phyloP scores from a whole-genome alignment of 2,113 vertebrate species.

The Actinemys pallida region DNA sequence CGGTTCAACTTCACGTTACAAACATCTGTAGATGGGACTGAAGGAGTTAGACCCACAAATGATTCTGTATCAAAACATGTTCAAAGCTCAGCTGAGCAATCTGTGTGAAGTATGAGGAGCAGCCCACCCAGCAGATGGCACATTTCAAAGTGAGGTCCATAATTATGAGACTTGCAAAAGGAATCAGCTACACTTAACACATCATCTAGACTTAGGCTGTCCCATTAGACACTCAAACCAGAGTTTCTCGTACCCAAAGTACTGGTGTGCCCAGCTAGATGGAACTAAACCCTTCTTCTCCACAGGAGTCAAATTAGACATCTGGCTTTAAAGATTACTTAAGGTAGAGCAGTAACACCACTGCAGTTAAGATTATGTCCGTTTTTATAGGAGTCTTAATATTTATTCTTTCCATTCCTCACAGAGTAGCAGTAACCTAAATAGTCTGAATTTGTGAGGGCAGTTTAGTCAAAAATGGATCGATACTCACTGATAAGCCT shows the following conservation, averaged over 20 bases:
- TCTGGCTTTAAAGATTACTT: background rate
- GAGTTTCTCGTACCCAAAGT: background rate
- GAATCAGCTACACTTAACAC: background rate
- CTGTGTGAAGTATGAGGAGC: background rate
- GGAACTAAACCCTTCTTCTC: accelerated
- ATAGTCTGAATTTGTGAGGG: no score
- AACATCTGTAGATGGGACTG: accelerated
- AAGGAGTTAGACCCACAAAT: background rate
- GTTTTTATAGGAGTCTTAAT: accelerated
- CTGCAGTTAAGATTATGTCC: accelerated
- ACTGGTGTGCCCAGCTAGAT: accelerated
- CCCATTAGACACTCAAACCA: background rate
- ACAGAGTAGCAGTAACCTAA: background rate
- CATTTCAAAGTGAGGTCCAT: background rate
- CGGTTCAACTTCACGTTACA: accelerated
- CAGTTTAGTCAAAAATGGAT: no score
- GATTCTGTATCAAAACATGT: background rate
- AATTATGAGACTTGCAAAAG: background rate
- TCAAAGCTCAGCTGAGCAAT: background rate
- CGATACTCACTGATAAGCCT: no score
- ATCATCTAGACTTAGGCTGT: background rate
- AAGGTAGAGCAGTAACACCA: accelerated
- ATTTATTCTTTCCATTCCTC: background rate
- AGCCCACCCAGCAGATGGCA: accelerated
- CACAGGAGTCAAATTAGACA: accelerated